Conservation (phyloP, 2,113 vertebrate genomes). For the Clarias macrocephalus region DNA sequence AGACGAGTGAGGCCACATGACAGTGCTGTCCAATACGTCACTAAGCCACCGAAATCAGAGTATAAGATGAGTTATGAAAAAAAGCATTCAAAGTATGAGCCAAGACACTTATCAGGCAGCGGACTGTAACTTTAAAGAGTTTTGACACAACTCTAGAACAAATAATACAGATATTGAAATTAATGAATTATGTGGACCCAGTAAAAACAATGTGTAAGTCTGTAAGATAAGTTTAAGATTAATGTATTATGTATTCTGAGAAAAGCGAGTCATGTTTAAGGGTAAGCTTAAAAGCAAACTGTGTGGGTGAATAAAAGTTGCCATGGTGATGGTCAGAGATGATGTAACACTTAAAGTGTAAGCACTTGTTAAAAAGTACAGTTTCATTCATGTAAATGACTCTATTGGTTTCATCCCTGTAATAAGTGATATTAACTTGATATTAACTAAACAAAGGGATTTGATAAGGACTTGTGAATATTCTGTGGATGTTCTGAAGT, state of each 20-base stretch:
- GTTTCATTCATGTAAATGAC: constrained; percentile 59
- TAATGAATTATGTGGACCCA: background rate
- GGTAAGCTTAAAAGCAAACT: background rate
- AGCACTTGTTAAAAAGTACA: constrained; percentile 39
- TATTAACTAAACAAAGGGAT: constrained; percentile 56
- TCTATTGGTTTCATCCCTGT: constrained; percentile 14
- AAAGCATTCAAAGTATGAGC: background rate
- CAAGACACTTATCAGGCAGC: background rate
- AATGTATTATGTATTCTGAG: background rate
- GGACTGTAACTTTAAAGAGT: background rate
- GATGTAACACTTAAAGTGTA: constrained; percentile 45
- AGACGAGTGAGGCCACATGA: no score
- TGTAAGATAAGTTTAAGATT: background rate
- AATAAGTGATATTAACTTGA: constrained; percentile 46
- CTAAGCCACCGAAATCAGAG: background rate
- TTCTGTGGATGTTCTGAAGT: background rate
- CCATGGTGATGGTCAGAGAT: constrained; percentile 59
- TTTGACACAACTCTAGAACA: background rate
- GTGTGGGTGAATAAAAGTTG: constrained; percentile 49
- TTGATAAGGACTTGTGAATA: constrained; percentile 17
- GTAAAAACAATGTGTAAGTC: background rate
- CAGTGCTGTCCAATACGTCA: no score
- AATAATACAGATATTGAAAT: background rate
- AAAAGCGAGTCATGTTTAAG: background rate
- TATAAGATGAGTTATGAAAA: background rate